phyloP scores from a whole-genome alignment of 2,888 invertebrate genomes.

The Drosophila tripunctata region DNA sequence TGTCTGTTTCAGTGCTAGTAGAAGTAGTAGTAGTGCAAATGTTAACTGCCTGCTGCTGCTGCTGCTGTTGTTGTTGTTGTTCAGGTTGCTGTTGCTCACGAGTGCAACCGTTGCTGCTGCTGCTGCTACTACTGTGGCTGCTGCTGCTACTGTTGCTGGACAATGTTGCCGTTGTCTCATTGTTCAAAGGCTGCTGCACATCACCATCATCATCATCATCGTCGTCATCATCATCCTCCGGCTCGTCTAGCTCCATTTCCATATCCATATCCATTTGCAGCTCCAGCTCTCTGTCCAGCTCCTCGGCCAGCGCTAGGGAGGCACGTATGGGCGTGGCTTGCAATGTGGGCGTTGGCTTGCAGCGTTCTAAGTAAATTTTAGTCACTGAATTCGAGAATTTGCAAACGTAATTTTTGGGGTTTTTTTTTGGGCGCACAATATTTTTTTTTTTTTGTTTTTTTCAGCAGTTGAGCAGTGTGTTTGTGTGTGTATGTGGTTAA shows the following conservation, averaged over 20 bases:
- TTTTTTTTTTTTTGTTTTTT: constrained; percentile 20
- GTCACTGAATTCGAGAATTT: constrained; percentile 64
- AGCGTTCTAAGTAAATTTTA: constrained; percentile 75
- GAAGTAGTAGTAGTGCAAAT: constrained; percentile 54
- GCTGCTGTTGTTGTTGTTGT: constrained; percentile 24
- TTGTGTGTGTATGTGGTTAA: constrained; percentile 24
- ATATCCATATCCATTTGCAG: constrained; percentile 52
- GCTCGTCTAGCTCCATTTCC: constrained; percentile 21
- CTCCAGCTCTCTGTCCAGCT: constrained; percentile 66
- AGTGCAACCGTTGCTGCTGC: constrained; percentile 16
- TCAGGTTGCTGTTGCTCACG: constrained; percentile 9
- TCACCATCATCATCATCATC: constrained; percentile 61
- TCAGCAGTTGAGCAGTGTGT: constrained; percentile 50
- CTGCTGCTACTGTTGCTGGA: constrained; percentile 53
- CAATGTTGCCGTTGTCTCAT: constrained; percentile 66
- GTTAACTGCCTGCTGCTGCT: constrained; percentile 68
- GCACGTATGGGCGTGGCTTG: constrained; percentile 53
- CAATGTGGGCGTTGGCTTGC: constrained; percentile 37
- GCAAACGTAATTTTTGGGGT: constrained; percentile 35
- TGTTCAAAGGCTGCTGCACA: constrained; percentile 81
- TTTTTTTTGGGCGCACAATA: constrained; percentile 30
- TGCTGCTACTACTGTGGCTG: constrained; percentile 38
- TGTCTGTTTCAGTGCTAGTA: constrained; percentile 63
- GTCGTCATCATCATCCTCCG: constrained; percentile 61
- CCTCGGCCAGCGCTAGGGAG: constrained; percentile 69